These are phyloP conservation scores for Yponomeuta plumbellus DNA, from an alignment of 2,888 invertebrate species.

Conservation along the genomic window DNA sequence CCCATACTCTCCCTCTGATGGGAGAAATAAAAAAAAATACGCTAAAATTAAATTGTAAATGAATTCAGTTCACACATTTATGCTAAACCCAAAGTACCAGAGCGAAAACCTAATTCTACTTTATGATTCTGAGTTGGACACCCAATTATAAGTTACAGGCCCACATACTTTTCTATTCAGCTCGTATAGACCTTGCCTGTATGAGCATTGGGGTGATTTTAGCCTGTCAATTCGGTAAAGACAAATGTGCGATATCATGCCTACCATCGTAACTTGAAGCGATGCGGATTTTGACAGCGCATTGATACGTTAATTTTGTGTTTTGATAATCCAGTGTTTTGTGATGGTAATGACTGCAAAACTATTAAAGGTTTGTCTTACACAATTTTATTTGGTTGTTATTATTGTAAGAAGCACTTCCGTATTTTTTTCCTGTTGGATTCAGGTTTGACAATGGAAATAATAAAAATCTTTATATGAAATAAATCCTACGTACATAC, in stretches of 20 bases:
- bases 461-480: no score
- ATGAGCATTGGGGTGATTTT: background rate
- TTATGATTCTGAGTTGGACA: slow-evolving; percentile 14
- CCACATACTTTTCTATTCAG: background rate
- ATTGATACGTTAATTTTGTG: slow-evolving; percentile 4
- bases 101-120: slow-evolving; percentile 11
- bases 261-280: background rate
- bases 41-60: background rate
- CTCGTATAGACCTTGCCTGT: background rate
- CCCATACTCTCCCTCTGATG: no score
- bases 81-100: background rate
- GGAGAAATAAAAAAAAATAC: background rate
- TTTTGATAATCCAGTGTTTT: background rate
- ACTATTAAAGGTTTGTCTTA: no score
- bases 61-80: background rate
- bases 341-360: background rate
- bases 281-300: background rate
- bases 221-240: background rate
- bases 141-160: slow-evolving; percentile 14
- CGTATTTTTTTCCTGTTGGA: no score
- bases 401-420: no score
- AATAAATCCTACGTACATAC: no score
- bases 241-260: background rate
- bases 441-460: no score
- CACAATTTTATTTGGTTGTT: no score